Percentiles rank a stretch among this genome's conserved stretches.
Conservation (phyloP, 2,797 vertebrate genomes). For the Siniperca obscura region DNA sequence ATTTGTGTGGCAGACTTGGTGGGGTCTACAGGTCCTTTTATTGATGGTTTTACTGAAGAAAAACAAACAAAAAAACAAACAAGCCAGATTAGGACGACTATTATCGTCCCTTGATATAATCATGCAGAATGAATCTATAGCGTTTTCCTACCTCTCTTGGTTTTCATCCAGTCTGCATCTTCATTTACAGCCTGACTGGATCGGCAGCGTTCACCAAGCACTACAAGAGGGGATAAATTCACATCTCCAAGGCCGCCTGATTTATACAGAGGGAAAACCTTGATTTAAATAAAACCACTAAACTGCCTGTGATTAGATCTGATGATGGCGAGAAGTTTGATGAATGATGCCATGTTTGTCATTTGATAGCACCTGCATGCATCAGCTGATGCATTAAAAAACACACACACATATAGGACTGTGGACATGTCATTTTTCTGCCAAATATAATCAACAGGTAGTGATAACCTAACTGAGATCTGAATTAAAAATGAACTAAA, state of each 20-base stretch:
- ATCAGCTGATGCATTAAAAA: background rate
- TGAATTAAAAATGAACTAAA: background rate
- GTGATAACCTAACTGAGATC: background rate
- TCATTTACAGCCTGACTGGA: background rate
- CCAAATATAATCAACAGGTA: background rate
- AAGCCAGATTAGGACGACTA: background rate
- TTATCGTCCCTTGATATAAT: background rate
- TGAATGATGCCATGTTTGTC: background rate
- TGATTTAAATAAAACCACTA: background rate
- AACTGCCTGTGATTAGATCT: background rate
- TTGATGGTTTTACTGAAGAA: constrained; percentile 55
- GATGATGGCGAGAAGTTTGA: background rate
- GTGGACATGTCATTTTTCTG: background rate
- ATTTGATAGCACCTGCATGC: background rate
- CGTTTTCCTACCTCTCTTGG: constrained; percentile 54
- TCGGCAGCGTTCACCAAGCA: constrained; percentile 31
- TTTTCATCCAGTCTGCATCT: background rate
- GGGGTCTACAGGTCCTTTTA: constrained; percentile 7
- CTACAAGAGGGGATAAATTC: constrained; percentile 43
- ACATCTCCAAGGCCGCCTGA: constrained; percentile 45
- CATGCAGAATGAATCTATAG: background rate
- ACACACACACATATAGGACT: background rate
- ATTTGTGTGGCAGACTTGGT: constrained; percentile 14
- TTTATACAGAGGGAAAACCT: constrained; percentile 8
- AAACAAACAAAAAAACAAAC: constrained; percentile 42